These are phyloP conservation scores for Australoheros scitulus DNA, from an alignment of 2,113 vertebrate species.

Conservation along the genomic window DNA sequence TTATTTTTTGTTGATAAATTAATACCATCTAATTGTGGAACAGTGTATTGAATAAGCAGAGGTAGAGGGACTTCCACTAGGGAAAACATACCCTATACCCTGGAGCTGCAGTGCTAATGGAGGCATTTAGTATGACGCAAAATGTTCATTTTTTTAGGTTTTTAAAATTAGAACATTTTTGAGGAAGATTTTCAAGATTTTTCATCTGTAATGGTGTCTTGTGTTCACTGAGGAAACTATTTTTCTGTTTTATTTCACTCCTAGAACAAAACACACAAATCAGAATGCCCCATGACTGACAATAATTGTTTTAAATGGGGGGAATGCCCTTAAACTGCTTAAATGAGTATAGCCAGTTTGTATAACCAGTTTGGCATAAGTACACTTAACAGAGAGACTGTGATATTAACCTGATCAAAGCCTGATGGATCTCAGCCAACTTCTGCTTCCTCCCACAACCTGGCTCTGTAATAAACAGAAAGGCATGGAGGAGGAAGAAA, in stretches of 20 bases:
- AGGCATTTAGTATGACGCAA: background rate
- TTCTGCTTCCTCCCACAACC: slow-evolving; percentile 80
- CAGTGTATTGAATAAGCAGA: background rate
- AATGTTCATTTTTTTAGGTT: background rate
- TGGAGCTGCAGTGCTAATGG: background rate
- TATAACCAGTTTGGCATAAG: background rate
- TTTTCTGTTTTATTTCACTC: background rate
- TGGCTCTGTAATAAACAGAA: slow-evolving; percentile 51
- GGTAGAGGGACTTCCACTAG: background rate
- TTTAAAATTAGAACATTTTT: background rate
- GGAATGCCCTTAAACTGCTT: background rate
- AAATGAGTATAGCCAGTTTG: background rate
- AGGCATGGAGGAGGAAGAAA: background rate
- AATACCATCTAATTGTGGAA: slow-evolving; percentile 35
- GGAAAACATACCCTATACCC: background rate
- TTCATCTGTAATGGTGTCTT: background rate
- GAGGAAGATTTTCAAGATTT: background rate
- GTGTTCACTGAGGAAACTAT: background rate
- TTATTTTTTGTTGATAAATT: slow-evolving; percentile 29
- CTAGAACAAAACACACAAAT: background rate
- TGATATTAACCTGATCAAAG: slow-evolving; percentile 73
- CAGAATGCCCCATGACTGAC: background rate
- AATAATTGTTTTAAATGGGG: background rate
- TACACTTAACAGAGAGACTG: background rate
- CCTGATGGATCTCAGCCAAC: slow-evolving; percentile 79